phyloP scores from a whole-genome alignment of 1,140 invertebrate species.

The Schlechtendalia chinensis region DNA sequence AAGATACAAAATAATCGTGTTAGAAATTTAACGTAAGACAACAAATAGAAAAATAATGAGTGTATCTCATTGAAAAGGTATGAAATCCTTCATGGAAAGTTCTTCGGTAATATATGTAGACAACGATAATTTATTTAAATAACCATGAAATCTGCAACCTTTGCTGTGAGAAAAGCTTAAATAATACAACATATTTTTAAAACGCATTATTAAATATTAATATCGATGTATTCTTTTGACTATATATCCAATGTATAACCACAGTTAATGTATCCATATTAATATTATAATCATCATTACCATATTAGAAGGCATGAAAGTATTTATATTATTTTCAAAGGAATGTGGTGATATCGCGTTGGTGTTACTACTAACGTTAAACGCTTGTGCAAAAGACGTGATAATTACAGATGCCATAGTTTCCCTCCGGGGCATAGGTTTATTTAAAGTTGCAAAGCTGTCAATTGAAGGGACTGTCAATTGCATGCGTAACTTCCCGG shows the following conservation, averaged over 20 bases:
- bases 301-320: background rate
- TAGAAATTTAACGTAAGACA: conserved; percentile 51
- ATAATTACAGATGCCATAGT: conserved; percentile 32
- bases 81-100: conserved; percentile 47
- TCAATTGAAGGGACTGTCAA: conserved; percentile 40
- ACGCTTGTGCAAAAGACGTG: conserved; percentile 10
- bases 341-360: background rate
- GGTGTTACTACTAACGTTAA: background rate
- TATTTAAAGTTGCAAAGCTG: conserved; percentile 39
- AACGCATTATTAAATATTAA: background rate
- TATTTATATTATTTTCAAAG: background rate
- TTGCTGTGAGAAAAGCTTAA: conserved; percentile 47
- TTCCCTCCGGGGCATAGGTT: background rate
- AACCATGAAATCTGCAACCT: conserved; percentile 33
- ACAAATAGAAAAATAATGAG: conserved; percentile 31
- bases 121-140: conserved; percentile 37
- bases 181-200: conserved; percentile 52
- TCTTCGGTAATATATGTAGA: background rate
- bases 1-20: conserved; percentile 55
- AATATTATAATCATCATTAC: background rate
- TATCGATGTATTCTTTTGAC: background rate
- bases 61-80: conserved; percentile 50
- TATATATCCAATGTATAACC: background rate
- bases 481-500: conserved; percentile 18
- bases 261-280: too few species aligned